Percentiles rank a stretch among this genome's conserved stretches.
Conservation (phyloP, 2,797 vertebrate species). For the Gymnothorax javanicus region DNA sequence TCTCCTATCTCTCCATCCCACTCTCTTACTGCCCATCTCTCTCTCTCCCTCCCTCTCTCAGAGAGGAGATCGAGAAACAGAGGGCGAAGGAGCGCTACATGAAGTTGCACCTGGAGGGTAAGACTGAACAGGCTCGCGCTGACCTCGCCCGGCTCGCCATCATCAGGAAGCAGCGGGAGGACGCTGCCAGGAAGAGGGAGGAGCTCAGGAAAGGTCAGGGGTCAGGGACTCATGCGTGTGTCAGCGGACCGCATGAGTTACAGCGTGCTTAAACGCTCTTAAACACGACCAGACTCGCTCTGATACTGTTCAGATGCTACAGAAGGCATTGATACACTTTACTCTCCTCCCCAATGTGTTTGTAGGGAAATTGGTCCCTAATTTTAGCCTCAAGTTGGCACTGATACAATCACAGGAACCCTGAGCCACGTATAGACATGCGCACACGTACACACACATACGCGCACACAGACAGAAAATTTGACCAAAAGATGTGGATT, state of each 20-base stretch:
- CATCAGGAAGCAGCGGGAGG: slow-evolving; percentile 81
- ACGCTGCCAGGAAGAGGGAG: slow-evolving; percentile 76
- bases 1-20: neutral
- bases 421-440: neutral
- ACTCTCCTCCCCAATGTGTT: too few relatives aligned
- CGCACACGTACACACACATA: neutral
- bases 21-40: neutral
- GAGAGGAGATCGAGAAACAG: slow-evolving; percentile 83
- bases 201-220: slow-evolving; percentile 71
- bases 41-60: slow-evolving; percentile 39
- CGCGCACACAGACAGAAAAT: too few relatives aligned
- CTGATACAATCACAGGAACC: too few relatives aligned
- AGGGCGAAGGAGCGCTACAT: slow-evolving; percentile 80
- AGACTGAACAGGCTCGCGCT: slow-evolving; percentile 78
- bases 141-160: slow-evolving; percentile 80
- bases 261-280: neutral
- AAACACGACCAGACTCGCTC: neutral
- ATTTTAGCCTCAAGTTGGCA: too few relatives aligned
- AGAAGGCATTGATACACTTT: too few relatives aligned
- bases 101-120: slow-evolving; percentile 81
- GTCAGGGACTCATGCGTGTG: neutral
- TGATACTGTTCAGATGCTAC: too few relatives aligned
- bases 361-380: too few relatives aligned
- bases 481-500: too few relatives aligned
- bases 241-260: too few relatives aligned